Percentiles rank a stretch among this genome's conserved stretches.
Conservation (phyloP, 2,888 invertebrate genomes). For the Phyllotreta striolata region DNA sequence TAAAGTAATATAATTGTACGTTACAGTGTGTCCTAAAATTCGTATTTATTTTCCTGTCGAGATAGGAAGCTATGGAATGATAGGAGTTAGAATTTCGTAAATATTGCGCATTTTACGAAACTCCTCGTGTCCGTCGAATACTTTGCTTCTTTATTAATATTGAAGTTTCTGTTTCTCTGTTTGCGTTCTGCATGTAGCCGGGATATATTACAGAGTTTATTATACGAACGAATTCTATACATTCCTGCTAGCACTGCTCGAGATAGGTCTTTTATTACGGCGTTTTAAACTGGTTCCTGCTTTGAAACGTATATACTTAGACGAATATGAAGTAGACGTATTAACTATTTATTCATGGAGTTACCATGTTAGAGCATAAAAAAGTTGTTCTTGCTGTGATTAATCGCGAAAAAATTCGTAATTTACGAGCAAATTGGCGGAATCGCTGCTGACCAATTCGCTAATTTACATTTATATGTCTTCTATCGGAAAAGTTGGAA, state of each 20-base stretch:
- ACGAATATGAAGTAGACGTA: too few relatives aligned
- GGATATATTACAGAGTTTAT: constrained; percentile 36
- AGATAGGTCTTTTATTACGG: constrained; percentile 16
- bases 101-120: constrained; percentile 53
- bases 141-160: constrained; percentile 59
- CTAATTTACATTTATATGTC: constrained; percentile 48
- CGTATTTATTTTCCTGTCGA: constrained; percentile 14
- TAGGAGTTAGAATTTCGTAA: constrained; percentile 54
- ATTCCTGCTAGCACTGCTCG: constrained; percentile 13
- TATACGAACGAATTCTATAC: constrained; percentile 26
- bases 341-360: too few relatives aligned
- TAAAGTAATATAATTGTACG: constrained; percentile 12
- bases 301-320: too few relatives aligned
- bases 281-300: constrained; percentile 3
- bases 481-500: constrained; percentile 45
- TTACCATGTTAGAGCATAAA: too few relatives aligned
- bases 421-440: constrained; percentile 13
- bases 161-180: constrained; percentile 52
- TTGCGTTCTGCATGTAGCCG: constrained; percentile 51
- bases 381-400: too few relatives aligned
- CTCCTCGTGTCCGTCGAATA: constrained; percentile 53
- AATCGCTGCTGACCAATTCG: constrained; percentile 45
- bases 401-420: too few relatives aligned
- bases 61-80: too few relatives aligned
- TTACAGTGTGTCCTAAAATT: constrained; percentile 10